Evolutionary conservation across 1,140 invertebrate genomes (phyloP), one percentile per base, ranked within the genome.

Genomic region (Magallana ariakensis): DNA sequence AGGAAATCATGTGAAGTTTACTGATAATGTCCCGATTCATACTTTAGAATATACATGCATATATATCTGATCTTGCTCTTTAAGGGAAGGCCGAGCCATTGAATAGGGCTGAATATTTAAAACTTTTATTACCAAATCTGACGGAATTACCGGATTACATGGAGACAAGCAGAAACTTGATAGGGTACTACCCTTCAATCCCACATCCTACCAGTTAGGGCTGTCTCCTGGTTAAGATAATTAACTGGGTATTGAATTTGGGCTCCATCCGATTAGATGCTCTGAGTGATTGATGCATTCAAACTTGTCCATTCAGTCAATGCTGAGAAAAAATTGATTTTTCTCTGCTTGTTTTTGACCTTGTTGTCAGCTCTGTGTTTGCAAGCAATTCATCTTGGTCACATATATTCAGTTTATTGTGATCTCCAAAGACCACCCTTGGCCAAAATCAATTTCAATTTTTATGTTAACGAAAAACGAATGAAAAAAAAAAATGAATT

Each of bases 401-500:
- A 70, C 16, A 46, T 2, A 46, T 46, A 46, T 19, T 26, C 19
- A 46, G 33, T 46, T 46, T 46, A n/a, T 26, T 4, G 22, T 75
- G 66, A 75, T 33, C 22, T 22, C 13, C 11, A 5, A 26, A 26
- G 33, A 26, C 22, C 66, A 19, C 33, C 33, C 33, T 75, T 75
- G 22, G 19, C 66, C 66, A 75, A 75, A 75, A 75, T 75, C 66
- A 75, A 75, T 75, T 26, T 10, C 33, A 26, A 75, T 7, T 75
- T 75, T 75, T 26, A 46, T 46, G 33, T 46, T 46, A 46, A 46
- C 5, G 5, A 46, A 46, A 46, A 46, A 11, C n/a, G n/a, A n/a
- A n/a, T n/a, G n/a, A 11, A 75, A 26, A 75, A 75, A 26, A 75
- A 75, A 75, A 16, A 75, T 75, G 33, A 75, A 75, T 75, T 75